A percentile compares a stretch with the other conserved stretches of the same genome.
These are phyloP conservation scores for Sminthurinus aureus DNA, from an alignment of 2,888 invertebrate genomes.

Conservation along the genomic window DNA sequence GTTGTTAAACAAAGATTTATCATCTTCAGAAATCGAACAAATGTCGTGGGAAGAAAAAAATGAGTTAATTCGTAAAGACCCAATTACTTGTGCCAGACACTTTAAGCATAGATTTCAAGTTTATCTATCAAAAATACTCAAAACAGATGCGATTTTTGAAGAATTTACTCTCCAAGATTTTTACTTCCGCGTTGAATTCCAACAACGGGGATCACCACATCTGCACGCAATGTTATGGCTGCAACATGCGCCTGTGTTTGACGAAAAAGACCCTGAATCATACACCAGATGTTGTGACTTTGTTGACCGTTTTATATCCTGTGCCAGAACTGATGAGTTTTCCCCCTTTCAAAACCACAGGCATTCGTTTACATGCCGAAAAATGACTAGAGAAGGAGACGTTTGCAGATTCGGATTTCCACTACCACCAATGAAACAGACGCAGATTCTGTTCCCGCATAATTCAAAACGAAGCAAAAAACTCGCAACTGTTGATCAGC, in stretches of 20 bases:
- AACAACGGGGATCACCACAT: conserved; percentile 38
- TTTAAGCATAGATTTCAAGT: conserved; percentile 42
- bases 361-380: conserved; percentile 40
- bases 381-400: neutral
- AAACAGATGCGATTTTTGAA: conserved; percentile 12
- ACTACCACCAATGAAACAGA: conserved; percentile 10
- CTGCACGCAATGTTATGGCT: conserved; percentile 43
- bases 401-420: conserved; percentile 26
- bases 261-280: conserved; percentile 11
- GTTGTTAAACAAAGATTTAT: neutral
- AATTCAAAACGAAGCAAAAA: neutral
- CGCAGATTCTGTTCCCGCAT: neutral
- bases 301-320: conserved; percentile 44
- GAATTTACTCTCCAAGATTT: conserved; percentile 23
- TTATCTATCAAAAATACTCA: conserved; percentile 30
- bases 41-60: conserved; percentile 1
- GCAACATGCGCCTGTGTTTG: conserved; percentile 38
- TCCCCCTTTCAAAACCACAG: conserved; percentile 42
- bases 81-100: conserved; percentile 22
- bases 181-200: conserved; percentile 36
- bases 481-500: neutral
- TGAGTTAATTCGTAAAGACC: conserved; percentile 27
- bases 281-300: conserved; percentile 16
- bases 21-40: conserved; percentile 32
- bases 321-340: conserved; percentile 13